Percentiles rank a stretch among this genome's conserved stretches.
Evolutionary conservation across 2,113 vertebrate genomes (phyloP).

Genomic region (Ptilorrhoa leucosticta): DNA sequence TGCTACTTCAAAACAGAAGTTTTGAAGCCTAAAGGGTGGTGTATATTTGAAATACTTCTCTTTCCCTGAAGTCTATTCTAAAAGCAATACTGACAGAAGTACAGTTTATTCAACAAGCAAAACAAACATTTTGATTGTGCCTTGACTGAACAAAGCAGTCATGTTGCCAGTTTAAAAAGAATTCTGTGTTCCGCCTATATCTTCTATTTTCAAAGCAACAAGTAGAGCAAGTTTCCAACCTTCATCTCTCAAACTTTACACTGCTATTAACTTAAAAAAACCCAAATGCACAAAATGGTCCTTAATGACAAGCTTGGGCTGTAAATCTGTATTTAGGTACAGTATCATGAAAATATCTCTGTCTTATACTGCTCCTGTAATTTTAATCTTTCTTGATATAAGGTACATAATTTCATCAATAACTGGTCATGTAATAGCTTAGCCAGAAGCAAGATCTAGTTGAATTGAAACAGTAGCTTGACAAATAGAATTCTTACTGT

Average conservation of each 20-base stretch:
- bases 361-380: background rate
- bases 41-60: background rate
- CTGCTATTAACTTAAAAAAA: background rate
- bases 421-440: background rate
- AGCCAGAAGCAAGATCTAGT: background rate
- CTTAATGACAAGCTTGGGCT: background rate
- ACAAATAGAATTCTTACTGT: background rate
- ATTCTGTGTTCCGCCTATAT: background rate
- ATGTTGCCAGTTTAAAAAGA: background rate
- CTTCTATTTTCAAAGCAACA: background rate
- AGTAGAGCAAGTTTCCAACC: background rate
- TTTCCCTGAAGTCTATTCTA: background rate
- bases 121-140: background rate
- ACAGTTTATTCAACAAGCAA: conserved; percentile 2
- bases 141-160: background rate
- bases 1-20: background rate
- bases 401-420: background rate
- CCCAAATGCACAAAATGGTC: background rate
- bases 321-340: background rate
- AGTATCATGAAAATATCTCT: background rate
- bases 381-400: background rate
- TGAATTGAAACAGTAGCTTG: background rate
- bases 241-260: background rate
- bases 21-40: background rate
- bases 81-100: background rate